phyloP scores from a whole-genome alignment of 2,113 vertebrate species.

The Cinclus mexicanus region DNA sequence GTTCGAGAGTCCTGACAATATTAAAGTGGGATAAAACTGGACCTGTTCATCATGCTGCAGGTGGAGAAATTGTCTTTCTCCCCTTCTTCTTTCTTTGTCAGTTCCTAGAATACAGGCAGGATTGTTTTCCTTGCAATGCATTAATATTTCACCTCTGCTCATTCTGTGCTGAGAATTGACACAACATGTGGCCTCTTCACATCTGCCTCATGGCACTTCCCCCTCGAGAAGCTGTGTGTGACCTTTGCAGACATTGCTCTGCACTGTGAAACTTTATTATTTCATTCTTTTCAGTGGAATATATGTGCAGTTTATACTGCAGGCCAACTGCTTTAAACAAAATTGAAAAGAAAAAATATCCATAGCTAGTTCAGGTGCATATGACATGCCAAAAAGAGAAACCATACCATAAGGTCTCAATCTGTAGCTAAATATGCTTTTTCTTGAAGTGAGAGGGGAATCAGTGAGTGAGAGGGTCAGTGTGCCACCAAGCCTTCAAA shows the following conservation, averaged over 20 bases:
- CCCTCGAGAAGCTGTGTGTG: neutral
- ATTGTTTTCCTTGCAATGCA: neutral
- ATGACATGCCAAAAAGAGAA: neutral
- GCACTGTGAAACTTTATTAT: neutral
- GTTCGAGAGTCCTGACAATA: accelerated
- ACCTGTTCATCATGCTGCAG: neutral
- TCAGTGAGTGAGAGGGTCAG: neutral
- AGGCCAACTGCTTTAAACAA: neutral
- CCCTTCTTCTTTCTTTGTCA: neutral
- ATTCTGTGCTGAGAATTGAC: neutral
- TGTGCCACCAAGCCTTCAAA: neutral
- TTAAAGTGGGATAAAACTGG: neutral
- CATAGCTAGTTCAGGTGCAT: neutral
- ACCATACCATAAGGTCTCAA: neutral
- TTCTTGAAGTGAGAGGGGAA: neutral
- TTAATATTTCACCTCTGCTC: constrained; percentile 32
- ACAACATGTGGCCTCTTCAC: constrained; percentile 16
- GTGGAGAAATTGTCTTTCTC: neutral
- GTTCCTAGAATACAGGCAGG: neutral
- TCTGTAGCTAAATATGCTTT: neutral
- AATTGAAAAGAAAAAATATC: neutral
- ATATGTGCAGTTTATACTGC: neutral
- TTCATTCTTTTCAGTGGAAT: neutral
- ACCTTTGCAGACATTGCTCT: neutral
- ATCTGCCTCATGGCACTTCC: neutral